Percentiles rank a stretch among this genome's conserved stretches.
These are phyloP conservation scores for Poecilia picta DNA, from an alignment of 2,797 vertebrate species.

Conservation along the genomic window DNA sequence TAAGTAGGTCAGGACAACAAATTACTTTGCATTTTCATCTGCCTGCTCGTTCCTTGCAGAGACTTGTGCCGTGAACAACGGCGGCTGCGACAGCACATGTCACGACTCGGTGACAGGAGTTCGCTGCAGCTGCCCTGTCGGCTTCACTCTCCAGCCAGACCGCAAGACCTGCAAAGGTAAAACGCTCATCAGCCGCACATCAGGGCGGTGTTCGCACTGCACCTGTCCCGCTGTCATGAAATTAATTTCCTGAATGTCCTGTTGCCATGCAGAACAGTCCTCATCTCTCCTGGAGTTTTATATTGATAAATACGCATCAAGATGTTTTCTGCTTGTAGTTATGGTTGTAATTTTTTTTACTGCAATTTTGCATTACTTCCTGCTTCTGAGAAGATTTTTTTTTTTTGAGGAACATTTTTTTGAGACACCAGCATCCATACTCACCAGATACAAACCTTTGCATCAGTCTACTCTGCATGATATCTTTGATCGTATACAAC, in stretches of 20 bases:
- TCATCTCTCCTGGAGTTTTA: slow-evolving; percentile 14
- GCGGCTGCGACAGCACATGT: slow-evolving; percentile 97
- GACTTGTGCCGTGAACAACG: slow-evolving; percentile 97
- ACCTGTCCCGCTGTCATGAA: slow-evolving; percentile 40
- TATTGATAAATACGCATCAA: slow-evolving; percentile 25
- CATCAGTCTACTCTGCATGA: not conserved
- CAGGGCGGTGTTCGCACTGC: slow-evolving; percentile 15
- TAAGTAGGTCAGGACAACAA: slow-evolving; percentile 45
- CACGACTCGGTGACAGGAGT: slow-evolving; percentile 93
- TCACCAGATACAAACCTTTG: not conserved
- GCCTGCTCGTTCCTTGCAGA: slow-evolving; percentile 81
- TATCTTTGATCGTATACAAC: not conserved
- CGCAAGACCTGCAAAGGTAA: slow-evolving; percentile 98
- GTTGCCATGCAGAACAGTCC: slow-evolving; percentile 23
- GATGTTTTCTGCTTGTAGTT: not conserved
- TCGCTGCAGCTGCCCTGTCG: slow-evolving; percentile 98
- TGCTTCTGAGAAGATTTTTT: slow-evolving; percentile 35
- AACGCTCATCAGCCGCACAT: slow-evolving; percentile 25
- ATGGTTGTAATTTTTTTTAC: not conserved
- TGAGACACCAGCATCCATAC: slow-evolving; percentile 23
- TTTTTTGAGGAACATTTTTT: slow-evolving; percentile 29
- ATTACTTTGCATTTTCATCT: slow-evolving; percentile 44
- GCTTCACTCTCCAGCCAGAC: slow-evolving; percentile 95
- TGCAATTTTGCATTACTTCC: slow-evolving; percentile 9
- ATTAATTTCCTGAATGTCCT: slow-evolving; percentile 26